Percentiles rank a stretch among this genome's conserved stretches.
These are phyloP conservation scores for Crotophaga sulcirostris DNA, from an alignment of 2,113 vertebrate species.

Conservation along the genomic window DNA sequence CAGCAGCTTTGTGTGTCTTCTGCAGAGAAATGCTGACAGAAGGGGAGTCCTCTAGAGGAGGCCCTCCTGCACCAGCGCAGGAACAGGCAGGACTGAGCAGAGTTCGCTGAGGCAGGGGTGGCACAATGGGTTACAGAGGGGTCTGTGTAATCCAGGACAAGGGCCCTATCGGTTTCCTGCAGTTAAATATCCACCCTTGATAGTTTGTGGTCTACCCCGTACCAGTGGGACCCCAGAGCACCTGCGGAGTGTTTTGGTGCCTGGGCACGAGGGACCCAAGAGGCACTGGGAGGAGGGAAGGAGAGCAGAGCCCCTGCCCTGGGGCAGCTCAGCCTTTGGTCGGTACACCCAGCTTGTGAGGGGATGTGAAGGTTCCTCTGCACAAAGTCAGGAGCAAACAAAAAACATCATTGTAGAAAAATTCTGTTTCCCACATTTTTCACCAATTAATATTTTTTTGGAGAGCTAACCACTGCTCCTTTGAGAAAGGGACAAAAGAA, in stretches of 20 bases:
- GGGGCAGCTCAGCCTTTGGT: background rate
- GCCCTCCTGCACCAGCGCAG: fast-evolving
- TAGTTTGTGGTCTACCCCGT: fast-evolving
- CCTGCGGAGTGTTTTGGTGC: background rate
- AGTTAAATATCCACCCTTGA: too few relatives aligned
- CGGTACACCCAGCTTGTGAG: background rate
- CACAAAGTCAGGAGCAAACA: background rate
- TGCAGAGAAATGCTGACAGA: background rate
- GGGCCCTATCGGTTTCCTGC: fast-evolving
- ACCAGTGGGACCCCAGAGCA: background rate
- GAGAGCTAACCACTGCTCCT: conserved; percentile 57
- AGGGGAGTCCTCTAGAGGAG: background rate
- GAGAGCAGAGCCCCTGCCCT: background rate
- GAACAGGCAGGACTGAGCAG: background rate
- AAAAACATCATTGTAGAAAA: background rate
- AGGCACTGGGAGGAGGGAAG: fast-evolving
- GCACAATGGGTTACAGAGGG: too few relatives aligned
- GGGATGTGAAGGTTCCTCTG: background rate
- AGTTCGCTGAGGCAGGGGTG: fast-evolving
- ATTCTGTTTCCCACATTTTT: background rate
- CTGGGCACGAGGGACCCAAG: fast-evolving
- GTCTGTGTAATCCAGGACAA: too few relatives aligned
- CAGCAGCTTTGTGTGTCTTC: background rate
- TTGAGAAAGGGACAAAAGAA: conserved; percentile 76
- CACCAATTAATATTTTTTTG: conserved; percentile 35